Conservation (phyloP, 2,113 vertebrate species). For the Platysteira castanea region DNA sequence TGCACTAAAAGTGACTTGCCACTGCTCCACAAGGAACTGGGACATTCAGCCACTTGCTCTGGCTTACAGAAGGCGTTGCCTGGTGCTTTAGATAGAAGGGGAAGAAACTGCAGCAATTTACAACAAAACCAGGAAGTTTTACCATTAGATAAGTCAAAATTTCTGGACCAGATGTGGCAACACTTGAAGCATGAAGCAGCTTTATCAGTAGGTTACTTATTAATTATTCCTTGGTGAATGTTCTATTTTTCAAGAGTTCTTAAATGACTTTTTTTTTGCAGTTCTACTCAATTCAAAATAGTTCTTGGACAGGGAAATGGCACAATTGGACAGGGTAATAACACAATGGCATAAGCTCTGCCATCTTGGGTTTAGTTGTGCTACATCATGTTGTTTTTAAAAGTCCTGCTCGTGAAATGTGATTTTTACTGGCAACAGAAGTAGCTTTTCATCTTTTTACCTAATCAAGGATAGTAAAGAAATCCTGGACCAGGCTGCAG, state of each 20-base stretch:
- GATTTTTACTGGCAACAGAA: neutral
- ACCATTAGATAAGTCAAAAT: neutral
- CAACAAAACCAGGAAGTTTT: constrained; percentile 13
- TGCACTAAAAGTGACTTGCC: neutral
- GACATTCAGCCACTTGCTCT: neutral
- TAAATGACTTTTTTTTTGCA: neutral
- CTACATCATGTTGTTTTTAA: neutral
- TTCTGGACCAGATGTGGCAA: neutral
- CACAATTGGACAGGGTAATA: neutral
- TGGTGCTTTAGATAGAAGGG: neutral
- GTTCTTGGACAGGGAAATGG: neutral
- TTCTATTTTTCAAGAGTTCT: neutral
- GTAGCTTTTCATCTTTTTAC: neutral
- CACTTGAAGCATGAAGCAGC: neutral
- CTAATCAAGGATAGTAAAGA: neutral
- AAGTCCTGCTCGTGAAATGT: neutral
- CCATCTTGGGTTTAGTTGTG: neutral
- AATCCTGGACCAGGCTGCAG: neutral
- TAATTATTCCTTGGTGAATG: neutral
- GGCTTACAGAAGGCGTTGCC: neutral
- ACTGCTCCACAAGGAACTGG: neutral
- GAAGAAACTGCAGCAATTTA: neutral
- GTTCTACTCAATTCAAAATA: neutral
- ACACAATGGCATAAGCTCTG: neutral
- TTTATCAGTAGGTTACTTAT: neutral